These are phyloP conservation scores for Carcinoscorpius rotundicauda DNA, from an alignment of 1,140 invertebrate genomes.

Conservation along the genomic window DNA sequence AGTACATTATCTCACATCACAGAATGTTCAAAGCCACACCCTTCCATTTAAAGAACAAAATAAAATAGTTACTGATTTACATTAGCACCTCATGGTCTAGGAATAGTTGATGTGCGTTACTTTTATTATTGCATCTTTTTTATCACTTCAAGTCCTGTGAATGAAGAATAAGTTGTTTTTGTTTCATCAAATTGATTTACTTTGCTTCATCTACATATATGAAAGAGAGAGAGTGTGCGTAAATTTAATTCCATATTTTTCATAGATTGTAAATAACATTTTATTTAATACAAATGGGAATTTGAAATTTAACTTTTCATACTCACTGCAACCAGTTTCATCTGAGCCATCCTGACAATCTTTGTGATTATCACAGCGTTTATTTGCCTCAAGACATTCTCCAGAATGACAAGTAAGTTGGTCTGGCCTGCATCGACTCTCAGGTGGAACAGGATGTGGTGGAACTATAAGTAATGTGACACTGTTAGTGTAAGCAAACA, in stretches of 20 bases:
- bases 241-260: not conserved
- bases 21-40: too few species aligned
- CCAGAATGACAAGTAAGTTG: slow-evolving; percentile 15
- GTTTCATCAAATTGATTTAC: slow-evolving; percentile 3
- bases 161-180: not conserved
- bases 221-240: not conserved
- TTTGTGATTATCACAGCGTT: slow-evolving; percentile 64
- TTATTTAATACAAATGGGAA: not conserved
- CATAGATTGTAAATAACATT: too few species aligned
- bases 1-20: too few species aligned
- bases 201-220: not conserved
- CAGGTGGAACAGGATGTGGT: not conserved
- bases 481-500: not conserved
- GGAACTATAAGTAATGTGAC: not conserved
- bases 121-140: not conserved
- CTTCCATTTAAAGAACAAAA: too few species aligned
- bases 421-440: slow-evolving; percentile 6
- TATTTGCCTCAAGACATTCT: slow-evolving; percentile 17
- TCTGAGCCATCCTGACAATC: slow-evolving; percentile 44
- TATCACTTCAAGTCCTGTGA: not conserved
- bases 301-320: not conserved
- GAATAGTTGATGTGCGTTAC: too few species aligned
- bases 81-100: too few species aligned
- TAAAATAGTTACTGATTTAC: too few species aligned
- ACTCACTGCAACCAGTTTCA: slow-evolving; percentile 31